Percentiles rank a stretch among this genome's conserved stretches.
These are phyloP conservation scores for Sula dactylatra DNA, from an alignment of 2,113 vertebrate species.

Conservation along the genomic window DNA sequence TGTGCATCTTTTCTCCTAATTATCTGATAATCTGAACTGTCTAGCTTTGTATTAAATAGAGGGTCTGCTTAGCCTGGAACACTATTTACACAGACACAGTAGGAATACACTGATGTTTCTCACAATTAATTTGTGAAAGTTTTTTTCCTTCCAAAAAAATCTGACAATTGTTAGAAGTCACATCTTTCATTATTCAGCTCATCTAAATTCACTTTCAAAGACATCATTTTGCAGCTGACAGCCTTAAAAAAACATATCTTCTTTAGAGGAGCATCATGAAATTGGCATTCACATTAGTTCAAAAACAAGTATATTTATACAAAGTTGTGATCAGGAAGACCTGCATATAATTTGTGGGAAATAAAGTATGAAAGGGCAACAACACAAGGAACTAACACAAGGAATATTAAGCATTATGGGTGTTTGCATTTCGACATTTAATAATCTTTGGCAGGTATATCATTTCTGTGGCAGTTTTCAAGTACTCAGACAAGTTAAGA, in stretches of 20 bases:
- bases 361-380: not conserved
- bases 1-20: not conserved
- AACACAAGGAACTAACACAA: not conserved
- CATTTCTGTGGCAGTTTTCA: not conserved
- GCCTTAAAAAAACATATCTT: not conserved
- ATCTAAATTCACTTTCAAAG: not conserved
- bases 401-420: rapidly evolving
- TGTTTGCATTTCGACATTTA: not conserved
- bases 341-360: not conserved
- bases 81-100: not conserved
- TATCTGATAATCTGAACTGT: not conserved
- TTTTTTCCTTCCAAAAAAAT: not conserved
- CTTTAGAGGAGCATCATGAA: not conserved
- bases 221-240: not conserved
- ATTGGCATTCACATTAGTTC: not conserved
- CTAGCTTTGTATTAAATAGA: not conserved
- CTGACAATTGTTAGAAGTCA: not conserved
- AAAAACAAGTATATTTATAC: not conserved
- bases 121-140: not conserved
- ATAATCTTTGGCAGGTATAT: not conserved
- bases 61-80: not conserved
- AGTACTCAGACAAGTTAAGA: not conserved
- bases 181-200: not conserved
- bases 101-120: not conserved
- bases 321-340: not conserved